phyloP scores from a whole-genome alignment of 2,113 vertebrate species.

The Furnarius figulus region DNA sequence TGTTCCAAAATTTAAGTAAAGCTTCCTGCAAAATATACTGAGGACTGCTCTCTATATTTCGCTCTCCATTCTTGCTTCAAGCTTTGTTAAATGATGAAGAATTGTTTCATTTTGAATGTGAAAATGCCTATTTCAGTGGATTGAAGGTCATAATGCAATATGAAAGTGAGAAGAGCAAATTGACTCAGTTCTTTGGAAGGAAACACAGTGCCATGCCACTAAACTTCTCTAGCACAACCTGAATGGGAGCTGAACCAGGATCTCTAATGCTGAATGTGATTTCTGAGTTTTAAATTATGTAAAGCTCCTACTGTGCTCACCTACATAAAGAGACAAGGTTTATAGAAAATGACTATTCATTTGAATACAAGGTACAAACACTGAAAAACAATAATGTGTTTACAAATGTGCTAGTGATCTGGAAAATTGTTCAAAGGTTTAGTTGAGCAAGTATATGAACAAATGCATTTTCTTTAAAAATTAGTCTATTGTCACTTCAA shows the following conservation, averaged over 20 bases:
- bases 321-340: neutral
- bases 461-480: neutral
- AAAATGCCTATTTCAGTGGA: neutral
- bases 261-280: neutral
- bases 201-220: neutral
- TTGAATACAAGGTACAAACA: neutral
- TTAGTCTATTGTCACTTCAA: neutral
- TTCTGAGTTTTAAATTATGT: neutral
- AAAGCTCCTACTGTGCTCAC: neutral
- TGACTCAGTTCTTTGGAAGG: neutral
- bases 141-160: neutral
- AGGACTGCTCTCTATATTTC: neutral
- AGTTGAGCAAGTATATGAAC: neutral
- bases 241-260: neutral
- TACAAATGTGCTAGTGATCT: neutral
- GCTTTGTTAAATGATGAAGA: neutral
- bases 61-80: neutral
- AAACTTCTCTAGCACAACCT: neutral
- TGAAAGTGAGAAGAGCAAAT: neutral
- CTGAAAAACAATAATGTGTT: neutral
- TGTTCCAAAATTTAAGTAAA: neutral
- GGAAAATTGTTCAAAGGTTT: neutral
- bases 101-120: neutral
- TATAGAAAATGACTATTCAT: neutral
- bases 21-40: neutral